These are phyloP conservation scores for Ophraella communa DNA, from an alignment of 2,888 invertebrate species.

Conservation along the genomic window DNA sequence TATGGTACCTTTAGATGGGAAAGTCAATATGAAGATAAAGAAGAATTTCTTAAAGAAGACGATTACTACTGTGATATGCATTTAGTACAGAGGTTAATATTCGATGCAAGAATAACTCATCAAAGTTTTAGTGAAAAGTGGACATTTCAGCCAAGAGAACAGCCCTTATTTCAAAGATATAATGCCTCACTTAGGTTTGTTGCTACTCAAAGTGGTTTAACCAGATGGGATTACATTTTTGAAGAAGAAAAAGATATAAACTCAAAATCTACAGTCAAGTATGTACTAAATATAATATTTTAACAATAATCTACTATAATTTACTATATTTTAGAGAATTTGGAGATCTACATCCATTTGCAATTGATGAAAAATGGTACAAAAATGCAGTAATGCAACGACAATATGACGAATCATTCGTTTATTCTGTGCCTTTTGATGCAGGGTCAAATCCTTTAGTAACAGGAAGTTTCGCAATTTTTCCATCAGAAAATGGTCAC, in stretches of 20 bases:
- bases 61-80: conserved; percentile 87
- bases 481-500: conserved; percentile 76
- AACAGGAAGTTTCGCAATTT: conserved; percentile 85
- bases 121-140: conserved; percentile 59
- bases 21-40: conserved; percentile 64
- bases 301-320: not conserved
- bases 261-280: conserved; percentile 32
- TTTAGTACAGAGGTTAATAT: conserved; percentile 82
- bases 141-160: conserved; percentile 53
- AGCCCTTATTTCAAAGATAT: conserved; percentile 68
- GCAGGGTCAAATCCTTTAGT: conserved; percentile 67
- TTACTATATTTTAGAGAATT: conserved; percentile 66
- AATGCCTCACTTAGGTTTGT: conserved; percentile 71
- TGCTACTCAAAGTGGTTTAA: conserved; percentile 86
- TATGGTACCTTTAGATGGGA: conserved; percentile 68
- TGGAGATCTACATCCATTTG: conserved; percentile 75
- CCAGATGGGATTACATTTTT: conserved; percentile 82
- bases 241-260: conserved; percentile 57
- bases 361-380: conserved; percentile 92
- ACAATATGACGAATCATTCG: conserved; percentile 78
- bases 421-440: conserved; percentile 75
- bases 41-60: conserved; percentile 63
- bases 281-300: not conserved
- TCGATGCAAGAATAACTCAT: conserved; percentile 82
- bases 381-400: conserved; percentile 88